These are phyloP conservation scores for Brachirus orientalis DNA, from an alignment of 2,113 vertebrate genomes.

Conservation along the genomic window DNA sequence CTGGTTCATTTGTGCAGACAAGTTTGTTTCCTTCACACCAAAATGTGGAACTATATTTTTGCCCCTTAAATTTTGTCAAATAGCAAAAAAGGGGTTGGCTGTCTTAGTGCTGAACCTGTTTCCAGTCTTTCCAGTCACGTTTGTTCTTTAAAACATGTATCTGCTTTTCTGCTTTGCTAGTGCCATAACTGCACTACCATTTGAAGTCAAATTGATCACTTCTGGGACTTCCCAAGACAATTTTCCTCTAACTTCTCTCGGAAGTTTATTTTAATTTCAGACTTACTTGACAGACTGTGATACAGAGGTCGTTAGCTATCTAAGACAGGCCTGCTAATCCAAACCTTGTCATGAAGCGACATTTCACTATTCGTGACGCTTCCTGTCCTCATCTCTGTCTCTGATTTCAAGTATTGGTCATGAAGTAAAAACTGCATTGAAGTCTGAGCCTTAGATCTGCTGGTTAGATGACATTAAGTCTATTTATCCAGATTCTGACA, in stretches of 20 bases:
- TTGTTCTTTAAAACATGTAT: neutral
- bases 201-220: constrained; percentile 17
- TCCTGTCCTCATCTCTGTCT: neutral
- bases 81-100: neutral
- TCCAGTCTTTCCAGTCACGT: neutral
- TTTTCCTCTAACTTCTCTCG: constrained; percentile 8
- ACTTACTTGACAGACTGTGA: constrained; percentile 16
- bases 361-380: constrained; percentile 11
- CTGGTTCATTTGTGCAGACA: too few relatives aligned
- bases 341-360: constrained; percentile 18
- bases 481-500: constrained; percentile 39
- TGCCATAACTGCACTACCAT: neutral
- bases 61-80: too few relatives aligned
- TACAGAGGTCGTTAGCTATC: too few relatives aligned
- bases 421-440: neutral
- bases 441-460: neutral
- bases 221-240: constrained; percentile 3
- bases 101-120: neutral
- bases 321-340: constrained; percentile 10
- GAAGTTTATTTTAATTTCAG: constrained; percentile 28
- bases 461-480: constrained; percentile 12
- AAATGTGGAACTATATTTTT: too few relatives aligned
- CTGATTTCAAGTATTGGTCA: constrained; percentile 6
- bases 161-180: neutral
- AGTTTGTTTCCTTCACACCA: too few relatives aligned